phyloP scores from a whole-genome alignment of 2,797 vertebrate genomes.

The Oreochromis mossambicus region DNA sequence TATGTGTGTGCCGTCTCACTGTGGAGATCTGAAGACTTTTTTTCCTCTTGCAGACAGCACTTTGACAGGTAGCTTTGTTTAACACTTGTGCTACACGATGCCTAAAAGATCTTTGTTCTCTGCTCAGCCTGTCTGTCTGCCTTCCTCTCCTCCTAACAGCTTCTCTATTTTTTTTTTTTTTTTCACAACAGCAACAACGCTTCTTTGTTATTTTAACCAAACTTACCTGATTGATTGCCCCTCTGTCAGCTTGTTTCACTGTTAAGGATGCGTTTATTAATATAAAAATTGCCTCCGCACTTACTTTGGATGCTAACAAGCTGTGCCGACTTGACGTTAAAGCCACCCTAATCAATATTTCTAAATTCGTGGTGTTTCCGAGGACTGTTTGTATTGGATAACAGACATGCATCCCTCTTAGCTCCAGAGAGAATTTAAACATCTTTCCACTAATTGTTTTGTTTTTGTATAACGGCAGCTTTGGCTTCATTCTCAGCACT shows the following conservation, averaged over 20 bases:
- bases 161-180: not conserved
- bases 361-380: not conserved
- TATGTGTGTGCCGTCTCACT: not conserved
- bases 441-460: not conserved
- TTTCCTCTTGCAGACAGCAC: conserved; percentile 5
- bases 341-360: not conserved
- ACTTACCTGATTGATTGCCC: not conserved
- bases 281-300: not conserved
- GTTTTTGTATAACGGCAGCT: not conserved
- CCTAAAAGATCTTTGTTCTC: conserved; percentile 38
- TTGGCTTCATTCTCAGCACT: not conserved
- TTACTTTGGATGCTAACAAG: not conserved
- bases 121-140: conserved; percentile 17
- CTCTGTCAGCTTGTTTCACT: not conserved
- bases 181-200: not conserved
- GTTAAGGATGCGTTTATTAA: not conserved
- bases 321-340: not conserved
- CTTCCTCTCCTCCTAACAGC: not conserved
- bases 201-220: not conserved
- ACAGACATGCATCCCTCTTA: not conserved
- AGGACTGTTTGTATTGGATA: not conserved
- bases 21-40: conserved; percentile 19
- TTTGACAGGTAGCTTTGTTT: conserved; percentile 57
- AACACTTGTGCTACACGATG: conserved; percentile 26
- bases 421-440: not conserved